Base-by-base conservation (phyloP, 2,113 vertebrate genomes). In the Malurus melanocephalus region DNA sequence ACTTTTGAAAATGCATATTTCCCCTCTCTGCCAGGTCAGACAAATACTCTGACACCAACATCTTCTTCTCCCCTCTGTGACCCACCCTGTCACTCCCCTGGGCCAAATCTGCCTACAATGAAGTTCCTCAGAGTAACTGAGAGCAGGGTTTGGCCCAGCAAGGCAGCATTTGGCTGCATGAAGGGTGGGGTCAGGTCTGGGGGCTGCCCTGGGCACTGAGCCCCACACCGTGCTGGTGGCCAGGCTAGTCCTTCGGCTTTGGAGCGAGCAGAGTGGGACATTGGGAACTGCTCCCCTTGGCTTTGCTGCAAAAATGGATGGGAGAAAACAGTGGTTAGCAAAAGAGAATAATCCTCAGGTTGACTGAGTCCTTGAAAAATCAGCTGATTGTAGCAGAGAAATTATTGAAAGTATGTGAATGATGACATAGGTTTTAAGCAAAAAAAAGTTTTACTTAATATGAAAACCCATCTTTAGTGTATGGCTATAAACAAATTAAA, bases 401-500 rank as follows among this genome's bases (percentile, higher is more conserved):
- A 80, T 90, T 87, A 78, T 15, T 84, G 57, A 40, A 94, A 92
- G 23, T 77, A 67, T 88, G 85, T 92, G 91, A 94, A 93, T 30
- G 86, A 76, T 93, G 55, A 78, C 66, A 49, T 67, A 76, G 81
- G 40, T 86, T 94, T 93, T 69, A 84, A 96, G 69, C 42, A 55
- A 90, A 71, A 38, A 35, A 72, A 43, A 55, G 30, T 43, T 91
- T 93, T 93, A 81, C 66, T 78, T 84, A 89, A 94, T 87, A 74
- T 94, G 73, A 88, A 92, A 90, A 56, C 89, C 94, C 93, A 80
- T 87, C 88, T 94, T 76, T 90, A 96, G 94, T 96, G 95, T 96
- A 96, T 96, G 95, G 90, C 80, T 96, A 88, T 95, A 95, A 96
- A 95, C 56, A 91, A 95, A 96, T 96, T 96, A 96, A 96, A 96